These are phyloP conservation scores for Sorex fumeus DNA, from an alignment of 2,113 vertebrate species.

Conservation along the genomic window DNA sequence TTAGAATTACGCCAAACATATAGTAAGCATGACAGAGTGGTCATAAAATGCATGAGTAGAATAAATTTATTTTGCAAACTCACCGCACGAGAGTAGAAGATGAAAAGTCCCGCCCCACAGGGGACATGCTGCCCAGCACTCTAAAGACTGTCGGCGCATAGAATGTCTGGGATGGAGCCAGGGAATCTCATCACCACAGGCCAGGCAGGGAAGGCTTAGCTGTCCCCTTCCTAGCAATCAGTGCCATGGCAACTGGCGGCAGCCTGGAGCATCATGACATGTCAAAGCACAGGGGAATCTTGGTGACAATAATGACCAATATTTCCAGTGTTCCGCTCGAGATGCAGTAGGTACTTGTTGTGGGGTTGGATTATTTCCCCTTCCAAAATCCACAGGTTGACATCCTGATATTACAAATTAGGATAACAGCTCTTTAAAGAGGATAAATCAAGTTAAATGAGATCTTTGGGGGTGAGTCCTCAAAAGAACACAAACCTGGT, in stretches of 20 bases:
- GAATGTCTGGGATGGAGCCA: conserved; percentile 13
- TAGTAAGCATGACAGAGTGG: background rate
- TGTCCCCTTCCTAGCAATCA: background rate
- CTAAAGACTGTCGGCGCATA: background rate
- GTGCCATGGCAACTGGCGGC: conserved; percentile 41
- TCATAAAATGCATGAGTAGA: conserved; percentile 21
- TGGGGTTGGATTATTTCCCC: background rate
- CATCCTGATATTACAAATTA: background rate
- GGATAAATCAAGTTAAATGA: too few relatives aligned
- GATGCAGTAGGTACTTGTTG: too few relatives aligned
- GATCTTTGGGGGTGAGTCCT: too few relatives aligned
- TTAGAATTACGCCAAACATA: background rate
- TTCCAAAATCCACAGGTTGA: background rate
- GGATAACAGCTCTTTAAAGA: too few relatives aligned
- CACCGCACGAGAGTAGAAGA: background rate
- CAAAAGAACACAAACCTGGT: too few relatives aligned
- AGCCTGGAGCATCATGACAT: background rate
- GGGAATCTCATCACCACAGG: background rate
- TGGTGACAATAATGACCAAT: background rate
- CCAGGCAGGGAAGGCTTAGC: background rate
- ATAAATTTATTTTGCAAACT: conserved; percentile 23
- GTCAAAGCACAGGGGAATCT: background rate
- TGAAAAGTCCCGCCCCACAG: background rate
- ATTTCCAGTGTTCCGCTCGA: background rate
- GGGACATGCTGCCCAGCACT: background rate